Base-by-base conservation (phyloP, 2,797 vertebrate genomes). In the Cynodonichthys magdalenae region DNA sequence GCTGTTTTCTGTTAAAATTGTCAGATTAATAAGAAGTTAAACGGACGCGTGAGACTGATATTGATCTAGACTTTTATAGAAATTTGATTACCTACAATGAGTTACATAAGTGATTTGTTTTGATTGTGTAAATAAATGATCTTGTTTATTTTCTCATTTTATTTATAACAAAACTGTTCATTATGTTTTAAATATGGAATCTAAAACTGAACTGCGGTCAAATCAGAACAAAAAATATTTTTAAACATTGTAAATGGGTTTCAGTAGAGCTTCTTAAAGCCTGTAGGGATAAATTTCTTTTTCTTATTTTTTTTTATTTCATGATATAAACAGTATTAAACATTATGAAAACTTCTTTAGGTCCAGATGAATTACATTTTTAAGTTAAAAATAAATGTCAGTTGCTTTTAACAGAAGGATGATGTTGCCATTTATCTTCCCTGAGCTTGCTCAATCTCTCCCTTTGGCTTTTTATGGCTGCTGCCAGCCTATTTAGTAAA, bases 401-500 rank as follows among this genome's bases (percentile, higher is more conserved):
- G 74, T 79, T 63, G 27, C 68, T 46, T 75, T 74, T 77, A 70
- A 73, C 70, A 63, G 53, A 67, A 69, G 34, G 61, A 69, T 58
- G 36, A 36, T 34, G 71, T 80, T 71, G 49, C 63, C 68, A 81
- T 85, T 86, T 82, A 84, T 84, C 75, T 74, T 82, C 69, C 74
- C 27, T 76, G 74, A 67, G 51, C 66, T 62, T 0, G 10, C 44
- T 82, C 73, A 74, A 72, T 64, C 66, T 74, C 48, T 80, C 75
- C 81, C 67, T 51, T 60, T 58, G 74, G 79, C 50, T 1, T 48
- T 65, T 39, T 50, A 47, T 52, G 53, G 74, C 74, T 81, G 69
- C 74, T 79, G 68, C 75, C 75, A 75, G 63, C 75, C 71, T 74
- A 69, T 66, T 83, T 68, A 74, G 76, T 81, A 81, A 85, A 81